A percentile compares a stretch with the other conserved stretches of the same genome.
Conservation (phyloP, 2,113 vertebrate genomes). For the Montifringilla adamsi region DNA sequence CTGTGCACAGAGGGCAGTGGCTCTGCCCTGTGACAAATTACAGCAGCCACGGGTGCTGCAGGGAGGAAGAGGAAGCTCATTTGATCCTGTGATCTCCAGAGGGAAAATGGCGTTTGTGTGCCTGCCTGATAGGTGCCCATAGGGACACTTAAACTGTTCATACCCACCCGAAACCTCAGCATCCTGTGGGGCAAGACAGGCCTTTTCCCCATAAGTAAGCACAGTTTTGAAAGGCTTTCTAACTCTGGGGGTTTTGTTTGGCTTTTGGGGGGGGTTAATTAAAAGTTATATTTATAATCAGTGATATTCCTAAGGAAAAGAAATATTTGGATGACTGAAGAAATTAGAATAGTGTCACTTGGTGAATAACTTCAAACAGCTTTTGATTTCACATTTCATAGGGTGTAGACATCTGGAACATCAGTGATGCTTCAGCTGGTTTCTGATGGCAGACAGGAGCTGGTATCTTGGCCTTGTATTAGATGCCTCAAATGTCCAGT, state of each 20-base stretch:
- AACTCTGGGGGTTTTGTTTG: not conserved
- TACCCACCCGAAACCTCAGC: not conserved
- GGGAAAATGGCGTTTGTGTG: not conserved
- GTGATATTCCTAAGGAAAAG: not conserved
- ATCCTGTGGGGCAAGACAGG: not conserved
- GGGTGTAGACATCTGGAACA: not conserved
- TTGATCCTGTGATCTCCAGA: not conserved
- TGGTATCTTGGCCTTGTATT: not conserved
- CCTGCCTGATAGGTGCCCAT: not conserved
- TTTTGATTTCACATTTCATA: not conserved
- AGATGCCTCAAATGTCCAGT: not conserved
- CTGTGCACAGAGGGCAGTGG: constrained; percentile 36
- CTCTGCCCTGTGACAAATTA: not conserved
- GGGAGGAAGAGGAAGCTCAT: not conserved
- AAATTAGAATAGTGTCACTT: not conserved
- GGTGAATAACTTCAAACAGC: not conserved
- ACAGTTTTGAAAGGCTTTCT: not conserved
- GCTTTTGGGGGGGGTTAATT: not conserved
- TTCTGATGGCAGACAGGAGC: not conserved
- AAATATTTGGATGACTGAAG: not conserved
- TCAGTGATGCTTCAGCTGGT: not conserved
- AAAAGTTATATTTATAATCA: not conserved
- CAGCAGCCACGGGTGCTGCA: not conserved
- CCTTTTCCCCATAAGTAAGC: not conserved
- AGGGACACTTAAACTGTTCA: not conserved